Conservation (phyloP, 2,888 invertebrate genomes). For the Lycaena phlaeas region DNA sequence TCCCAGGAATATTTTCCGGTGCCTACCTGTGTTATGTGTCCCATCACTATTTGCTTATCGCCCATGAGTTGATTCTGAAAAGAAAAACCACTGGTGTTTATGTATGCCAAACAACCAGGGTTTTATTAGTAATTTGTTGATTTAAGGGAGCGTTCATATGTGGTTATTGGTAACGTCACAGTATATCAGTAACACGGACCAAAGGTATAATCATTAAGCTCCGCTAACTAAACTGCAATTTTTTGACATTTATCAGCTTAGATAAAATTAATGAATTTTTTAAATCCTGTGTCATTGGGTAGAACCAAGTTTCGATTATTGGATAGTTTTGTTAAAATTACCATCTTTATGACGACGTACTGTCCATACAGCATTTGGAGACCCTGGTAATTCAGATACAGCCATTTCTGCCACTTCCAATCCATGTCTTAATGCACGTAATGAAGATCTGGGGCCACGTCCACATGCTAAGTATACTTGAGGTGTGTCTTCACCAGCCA, state of each 20-base stretch:
- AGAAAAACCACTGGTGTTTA: slow-evolving; percentile 94
- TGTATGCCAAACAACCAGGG: slow-evolving; percentile 78
- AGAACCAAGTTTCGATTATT: no score
- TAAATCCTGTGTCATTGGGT: no score
- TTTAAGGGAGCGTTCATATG: slow-evolving; percentile 65
- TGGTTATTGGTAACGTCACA: slow-evolving; percentile 63
- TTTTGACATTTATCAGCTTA: no score
- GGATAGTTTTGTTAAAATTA: slow-evolving; percentile 72
- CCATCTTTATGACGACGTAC: slow-evolving; percentile 97
- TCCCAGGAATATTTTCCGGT: slow-evolving; percentile 41
- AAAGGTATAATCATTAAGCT: slow-evolving; percentile 66
- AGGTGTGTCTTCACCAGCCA: slow-evolving; percentile 98
- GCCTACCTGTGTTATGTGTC: slow-evolving; percentile 60
- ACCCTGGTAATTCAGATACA: slow-evolving; percentile 98
- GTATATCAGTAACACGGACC: slow-evolving; percentile 71
- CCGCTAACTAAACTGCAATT: no score
- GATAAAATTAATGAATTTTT: no score
- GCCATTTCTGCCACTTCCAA: slow-evolving; percentile 99
- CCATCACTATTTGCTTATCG: slow-evolving; percentile 55
- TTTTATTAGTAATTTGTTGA: slow-evolving; percentile 72
- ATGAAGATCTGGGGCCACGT: slow-evolving; percentile 92
- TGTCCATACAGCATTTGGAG: slow-evolving; percentile 99
- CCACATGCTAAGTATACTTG: slow-evolving; percentile 98
- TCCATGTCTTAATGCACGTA: slow-evolving; percentile 95
- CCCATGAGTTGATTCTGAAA: slow-evolving; percentile 78